These are phyloP conservation scores for Mamestra configurata DNA, from an alignment of 1,140 invertebrate genomes.

Conservation along the genomic window DNA sequence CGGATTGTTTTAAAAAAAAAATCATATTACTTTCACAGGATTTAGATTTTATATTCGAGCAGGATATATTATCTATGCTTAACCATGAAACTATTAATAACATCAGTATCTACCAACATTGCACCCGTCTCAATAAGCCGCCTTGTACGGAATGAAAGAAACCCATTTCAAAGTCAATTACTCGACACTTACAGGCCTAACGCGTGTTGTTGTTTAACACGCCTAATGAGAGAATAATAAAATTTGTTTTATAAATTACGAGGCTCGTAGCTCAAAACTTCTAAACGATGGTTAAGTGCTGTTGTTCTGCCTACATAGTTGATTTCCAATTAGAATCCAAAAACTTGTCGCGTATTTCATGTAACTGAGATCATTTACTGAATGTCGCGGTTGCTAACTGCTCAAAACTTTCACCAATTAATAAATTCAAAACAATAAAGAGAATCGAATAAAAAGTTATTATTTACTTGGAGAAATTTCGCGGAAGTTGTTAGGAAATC, in stretches of 20 bases:
- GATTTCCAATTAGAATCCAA: constrained; percentile 75
- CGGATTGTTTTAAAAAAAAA: not conserved
- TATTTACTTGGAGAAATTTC: constrained; percentile 50
- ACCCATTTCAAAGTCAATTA: constrained; percentile 32
- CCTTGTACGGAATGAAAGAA: constrained; percentile 24
- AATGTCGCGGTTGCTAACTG: constrained; percentile 62
- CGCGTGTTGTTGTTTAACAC: constrained; percentile 44
- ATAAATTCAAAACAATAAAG: constrained; percentile 62
- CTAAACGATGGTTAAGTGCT: constrained; percentile 42
- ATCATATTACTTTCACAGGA: too few relatives aligned
- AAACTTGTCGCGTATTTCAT: constrained; percentile 74
- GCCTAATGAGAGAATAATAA: constrained; percentile 48
- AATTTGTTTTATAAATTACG: constrained; percentile 53
- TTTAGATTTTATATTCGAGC: too few relatives aligned
- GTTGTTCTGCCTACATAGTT: constrained; percentile 64
- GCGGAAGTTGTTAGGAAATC: constrained; percentile 24
- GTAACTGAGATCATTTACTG: constrained; percentile 61
- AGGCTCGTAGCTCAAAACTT: constrained; percentile 43
- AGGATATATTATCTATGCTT: too few relatives aligned
- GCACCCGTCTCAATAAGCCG: constrained; percentile 7
- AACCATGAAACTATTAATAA: too few relatives aligned
- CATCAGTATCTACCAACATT: too few relatives aligned
- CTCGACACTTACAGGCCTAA: constrained; percentile 16
- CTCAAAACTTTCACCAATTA: constrained; percentile 62
- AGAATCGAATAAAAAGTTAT: constrained; percentile 59